A percentile compares a stretch with the other conserved stretches of the same genome.
Conservation (phyloP, 2,888 invertebrate species). For the Chymomyza fuscimana region DNA sequence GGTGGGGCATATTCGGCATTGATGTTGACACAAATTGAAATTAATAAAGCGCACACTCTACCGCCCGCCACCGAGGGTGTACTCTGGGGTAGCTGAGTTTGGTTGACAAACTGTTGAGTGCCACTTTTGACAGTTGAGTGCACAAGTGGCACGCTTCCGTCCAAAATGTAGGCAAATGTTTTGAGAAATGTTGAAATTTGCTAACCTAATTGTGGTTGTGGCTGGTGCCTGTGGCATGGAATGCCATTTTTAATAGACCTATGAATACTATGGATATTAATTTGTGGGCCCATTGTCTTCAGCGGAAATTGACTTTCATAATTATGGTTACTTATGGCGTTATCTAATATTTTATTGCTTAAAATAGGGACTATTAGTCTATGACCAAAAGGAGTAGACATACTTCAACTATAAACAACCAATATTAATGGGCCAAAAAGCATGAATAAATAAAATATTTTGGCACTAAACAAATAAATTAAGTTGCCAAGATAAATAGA, state of each 20-base stretch:
- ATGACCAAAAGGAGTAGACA: not conserved
- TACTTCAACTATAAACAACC: not conserved
- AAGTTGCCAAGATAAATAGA: constrained; percentile 41
- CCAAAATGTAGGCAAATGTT: constrained; percentile 19
- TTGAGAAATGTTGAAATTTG: constrained; percentile 57
- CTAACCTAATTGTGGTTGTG: constrained; percentile 59
- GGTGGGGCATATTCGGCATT: constrained; percentile 55
- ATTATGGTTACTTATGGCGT: not conserved
- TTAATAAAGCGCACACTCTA: constrained; percentile 55
- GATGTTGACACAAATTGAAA: constrained; percentile 74
- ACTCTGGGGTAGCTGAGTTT: constrained; percentile 18
- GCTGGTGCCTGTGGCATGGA: constrained; percentile 11
- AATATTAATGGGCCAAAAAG: not conserved
- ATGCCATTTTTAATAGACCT: not conserved
- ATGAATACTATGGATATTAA: not conserved
- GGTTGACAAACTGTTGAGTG: constrained; percentile 68
- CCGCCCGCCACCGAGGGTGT: constrained; percentile 1
- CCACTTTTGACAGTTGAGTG: constrained; percentile 48
- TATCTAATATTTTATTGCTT: not conserved
- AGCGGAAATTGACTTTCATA: not conserved
- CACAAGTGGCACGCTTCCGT: constrained; percentile 15
- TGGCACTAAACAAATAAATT: constrained; percentile 43
- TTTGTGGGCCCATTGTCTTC: not conserved
- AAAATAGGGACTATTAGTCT: not conserved
- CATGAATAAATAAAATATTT: constrained; percentile 12